Evolutionary conservation across 2,113 vertebrate species (phyloP), one percentile per base, ranked within the genome.

Genomic region (Engystomops pustulosus): DNA sequence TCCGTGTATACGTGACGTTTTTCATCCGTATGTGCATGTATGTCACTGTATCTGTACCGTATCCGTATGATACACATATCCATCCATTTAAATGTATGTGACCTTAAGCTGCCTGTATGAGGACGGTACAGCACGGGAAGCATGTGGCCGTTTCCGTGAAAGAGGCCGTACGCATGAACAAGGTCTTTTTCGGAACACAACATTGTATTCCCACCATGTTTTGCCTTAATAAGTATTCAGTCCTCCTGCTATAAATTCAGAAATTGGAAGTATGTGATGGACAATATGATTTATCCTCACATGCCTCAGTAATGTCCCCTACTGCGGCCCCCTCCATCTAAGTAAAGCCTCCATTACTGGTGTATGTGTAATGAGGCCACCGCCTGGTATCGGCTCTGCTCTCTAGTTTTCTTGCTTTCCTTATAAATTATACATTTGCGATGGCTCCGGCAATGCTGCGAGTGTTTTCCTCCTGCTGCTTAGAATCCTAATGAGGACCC

Each of bases 351-450:
- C 68, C 36, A 23, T 71, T 71, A 71, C 68, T 30, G n/a, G 20
- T 20, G 32, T 9, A 30, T 55, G 32, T 58, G 9, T 55, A 27
- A 58, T 72, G 49, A 72, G 27, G 12, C 53, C 20, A 65, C 10
- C 58, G 49, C 25, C 70, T 18, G 0, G 23, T 76, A 18, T 45
- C 68, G 71, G 71, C 80, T 86, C 25, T 47, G 5, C 86, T 81
- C 82, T 88, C 86, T 71, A 30, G 6, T 88, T 88, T 72, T 85
- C 87, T 47, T 27, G 2, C 72, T 87, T 87, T 71, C 85, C 88
- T 80, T 69, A 86, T 88, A 69, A 91, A 90, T 89, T 44, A 88
- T 86, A 58, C 82, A 86, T 89, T 71, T 79, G 4, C 86, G 10
- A 51, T 70, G 38, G 79, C 74, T 86, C 47, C 51, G 2, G 83